A percentile compares a stretch with the other conserved stretches of the same genome.
These are phyloP conservation scores for Champsocephalus gunnari DNA, from an alignment of 2,797 vertebrate genomes.

Conservation along the genomic window DNA sequence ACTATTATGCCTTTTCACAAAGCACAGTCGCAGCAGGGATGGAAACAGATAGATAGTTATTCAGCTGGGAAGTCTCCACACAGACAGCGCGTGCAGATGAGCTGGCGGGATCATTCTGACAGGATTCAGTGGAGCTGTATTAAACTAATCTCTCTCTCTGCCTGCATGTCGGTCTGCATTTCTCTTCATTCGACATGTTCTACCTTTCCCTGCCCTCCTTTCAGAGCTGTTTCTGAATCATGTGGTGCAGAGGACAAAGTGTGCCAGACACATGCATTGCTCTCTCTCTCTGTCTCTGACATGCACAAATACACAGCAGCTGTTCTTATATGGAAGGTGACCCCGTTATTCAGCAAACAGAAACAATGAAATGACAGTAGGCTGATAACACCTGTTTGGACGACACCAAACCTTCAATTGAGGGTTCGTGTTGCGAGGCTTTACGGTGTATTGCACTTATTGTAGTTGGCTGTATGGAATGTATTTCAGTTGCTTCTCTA, in stretches of 20 bases:
- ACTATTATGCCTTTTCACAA: constrained; percentile 26
- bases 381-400: too few species aligned
- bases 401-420: too few species aligned
- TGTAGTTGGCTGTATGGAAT: too few species aligned
- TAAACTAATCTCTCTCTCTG: constrained; percentile 46
- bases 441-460: too few species aligned
- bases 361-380: too few species aligned
- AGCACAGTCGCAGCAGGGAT: constrained; percentile 33
- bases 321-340: constrained; percentile 50
- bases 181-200: constrained; percentile 45
- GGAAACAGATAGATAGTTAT: constrained; percentile 34
- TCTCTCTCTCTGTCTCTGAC: not conserved
- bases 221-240: constrained; percentile 59
- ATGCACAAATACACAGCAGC: constrained; percentile 25
- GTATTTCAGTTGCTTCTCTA: not conserved
- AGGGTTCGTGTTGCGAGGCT: too few species aligned
- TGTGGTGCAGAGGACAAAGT: constrained; percentile 66
- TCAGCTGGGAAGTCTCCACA: constrained; percentile 53
- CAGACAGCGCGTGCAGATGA: constrained; percentile 42
- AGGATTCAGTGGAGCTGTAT: constrained; percentile 54
- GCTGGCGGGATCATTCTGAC: constrained; percentile 47
- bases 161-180: constrained; percentile 24
- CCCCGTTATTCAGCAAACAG: constrained; percentile 6
- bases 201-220: constrained; percentile 52
- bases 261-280: constrained; percentile 42